phyloP scores from a whole-genome alignment of 2,113 vertebrate species.

The Rafetus swinhoei region DNA sequence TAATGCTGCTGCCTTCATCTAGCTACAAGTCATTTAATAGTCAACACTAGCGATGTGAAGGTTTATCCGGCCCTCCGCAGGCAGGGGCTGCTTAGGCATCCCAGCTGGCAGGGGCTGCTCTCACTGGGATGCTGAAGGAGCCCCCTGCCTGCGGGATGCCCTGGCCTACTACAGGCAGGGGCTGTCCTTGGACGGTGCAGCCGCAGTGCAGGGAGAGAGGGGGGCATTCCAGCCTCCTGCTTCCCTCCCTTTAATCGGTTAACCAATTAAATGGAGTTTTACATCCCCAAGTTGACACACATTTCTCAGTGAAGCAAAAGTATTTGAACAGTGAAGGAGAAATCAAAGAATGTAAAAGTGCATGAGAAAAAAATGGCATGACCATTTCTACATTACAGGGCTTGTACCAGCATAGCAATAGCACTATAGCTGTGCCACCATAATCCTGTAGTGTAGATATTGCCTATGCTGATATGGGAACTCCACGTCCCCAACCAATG shows the following conservation, averaged over 20 bases:
- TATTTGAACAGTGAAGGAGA: not conserved
- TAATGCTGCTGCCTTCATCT: not conserved
- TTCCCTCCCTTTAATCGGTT: too few relatives aligned
- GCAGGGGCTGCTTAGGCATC: too few relatives aligned
- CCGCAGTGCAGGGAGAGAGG: too few relatives aligned
- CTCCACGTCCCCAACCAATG: not conserved
- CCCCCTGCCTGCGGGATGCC: too few relatives aligned
- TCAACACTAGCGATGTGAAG: not conserved
- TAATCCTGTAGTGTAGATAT: not conserved
- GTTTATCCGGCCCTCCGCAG: too few relatives aligned
- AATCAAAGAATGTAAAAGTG: not conserved
- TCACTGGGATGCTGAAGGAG: too few relatives aligned
- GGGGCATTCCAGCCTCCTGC: too few relatives aligned
- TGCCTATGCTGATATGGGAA: not conserved
- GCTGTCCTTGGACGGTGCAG: too few relatives aligned
- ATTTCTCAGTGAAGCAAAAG: constrained; percentile 9
- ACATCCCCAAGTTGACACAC: not conserved
- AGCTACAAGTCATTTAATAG: not conserved
- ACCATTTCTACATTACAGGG: not conserved
- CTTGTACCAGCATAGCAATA: not conserved
- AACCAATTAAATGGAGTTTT: too few relatives aligned
- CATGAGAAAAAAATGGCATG: not conserved
- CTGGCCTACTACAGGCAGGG: too few relatives aligned
- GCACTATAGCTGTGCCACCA: not conserved
- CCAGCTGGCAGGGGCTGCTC: too few relatives aligned